phyloP scores from a whole-genome alignment of 2,888 invertebrate species.

The Oxyscelio sp. region DNA sequence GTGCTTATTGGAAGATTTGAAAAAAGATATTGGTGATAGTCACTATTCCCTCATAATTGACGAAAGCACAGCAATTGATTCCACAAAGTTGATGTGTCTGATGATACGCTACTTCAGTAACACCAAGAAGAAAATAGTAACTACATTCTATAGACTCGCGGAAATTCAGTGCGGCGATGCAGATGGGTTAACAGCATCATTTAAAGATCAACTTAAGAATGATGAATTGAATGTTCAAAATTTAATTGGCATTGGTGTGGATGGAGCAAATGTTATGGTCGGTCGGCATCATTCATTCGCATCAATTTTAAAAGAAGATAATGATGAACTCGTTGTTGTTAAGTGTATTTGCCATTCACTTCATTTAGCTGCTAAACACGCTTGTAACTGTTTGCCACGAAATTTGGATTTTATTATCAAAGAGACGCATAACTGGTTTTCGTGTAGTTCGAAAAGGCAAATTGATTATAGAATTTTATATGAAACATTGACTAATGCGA shows the following conservation, averaged over 20 bases:
- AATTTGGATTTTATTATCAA: conserved; percentile 26
- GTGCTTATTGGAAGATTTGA: too few species aligned
- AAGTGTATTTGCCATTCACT: conserved; percentile 12
- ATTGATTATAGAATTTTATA: too few species aligned
- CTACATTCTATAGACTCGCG: too few species aligned
- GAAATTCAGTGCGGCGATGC: conserved; percentile 62
- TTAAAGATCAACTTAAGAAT: conserved; percentile 59
- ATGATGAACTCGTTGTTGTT: neutral
- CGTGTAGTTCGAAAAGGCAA: conserved; percentile 1
- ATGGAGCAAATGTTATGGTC: conserved; percentile 71
- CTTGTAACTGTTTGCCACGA: conserved; percentile 4
- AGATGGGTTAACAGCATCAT: conserved; percentile 26
- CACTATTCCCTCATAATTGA: too few species aligned
- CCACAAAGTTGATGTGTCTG: too few species aligned
- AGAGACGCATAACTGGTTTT: conserved; percentile 27
- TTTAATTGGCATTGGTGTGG: conserved; percentile 64
- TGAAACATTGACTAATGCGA: neutral
- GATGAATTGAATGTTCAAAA: conserved; percentile 71
- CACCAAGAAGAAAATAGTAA: too few species aligned
- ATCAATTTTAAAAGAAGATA: neutral
- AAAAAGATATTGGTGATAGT: too few species aligned
- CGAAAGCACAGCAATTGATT: too few species aligned
- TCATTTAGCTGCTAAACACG: neutral
- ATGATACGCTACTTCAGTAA: too few species aligned
- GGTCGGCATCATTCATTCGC: conserved; percentile 71